Base-by-base conservation (phyloP, 1,140 invertebrate genomes). In the Danaus melanippus region DNA sequence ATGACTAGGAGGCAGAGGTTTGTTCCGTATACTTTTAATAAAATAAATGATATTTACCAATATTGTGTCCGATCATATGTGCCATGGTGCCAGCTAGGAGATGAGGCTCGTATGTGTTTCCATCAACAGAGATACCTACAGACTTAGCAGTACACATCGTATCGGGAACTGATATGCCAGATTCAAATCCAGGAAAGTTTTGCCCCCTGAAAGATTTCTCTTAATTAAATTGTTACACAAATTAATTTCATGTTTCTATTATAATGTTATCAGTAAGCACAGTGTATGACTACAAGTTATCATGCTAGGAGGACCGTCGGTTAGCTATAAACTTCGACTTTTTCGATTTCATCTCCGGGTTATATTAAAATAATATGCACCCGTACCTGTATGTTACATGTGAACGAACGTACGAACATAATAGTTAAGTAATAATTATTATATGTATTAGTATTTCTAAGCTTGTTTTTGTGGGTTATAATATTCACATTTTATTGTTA, bases 11-110 rank as follows among this genome's bases (percentile, higher is more conserved):
- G 21, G 21, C 4, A 3, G 21, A 32, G 7, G 21, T 32, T 32
- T 32, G 21, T 32, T 32, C 21, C 7, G 21, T 32, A 2, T 32
- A 11, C 1, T 48, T 11, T 45, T 9, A 10, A 39, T 44, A 15
- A 32, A 52, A n/a, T 15, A 52, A 11, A 10, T 10, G 42, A 2
- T 44, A 49, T 93, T 97, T 95, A 76, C 97, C 97, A 62, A 99
- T 93, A 82, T 97, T 98, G 73, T 99, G 97, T 11, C 97, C 96
- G 67, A 98, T 96, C 96, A 98, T 97, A 79, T 98, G 97, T 9
- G 96, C 95, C 92, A 98, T 93, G 10, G 96, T 96, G 9, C 95
- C 95, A 1, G 96, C 97, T 11, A 97, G 88, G 10, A 98, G 91
- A 87, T 98, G 96, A 0, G 96, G 96, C 79, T 98, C 96, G 82